A percentile compares a stretch with the other conserved stretches of the same genome.
phyloP scores from a whole-genome alignment of 2,888 invertebrate species.

The Conops quadrifasciatus region DNA sequence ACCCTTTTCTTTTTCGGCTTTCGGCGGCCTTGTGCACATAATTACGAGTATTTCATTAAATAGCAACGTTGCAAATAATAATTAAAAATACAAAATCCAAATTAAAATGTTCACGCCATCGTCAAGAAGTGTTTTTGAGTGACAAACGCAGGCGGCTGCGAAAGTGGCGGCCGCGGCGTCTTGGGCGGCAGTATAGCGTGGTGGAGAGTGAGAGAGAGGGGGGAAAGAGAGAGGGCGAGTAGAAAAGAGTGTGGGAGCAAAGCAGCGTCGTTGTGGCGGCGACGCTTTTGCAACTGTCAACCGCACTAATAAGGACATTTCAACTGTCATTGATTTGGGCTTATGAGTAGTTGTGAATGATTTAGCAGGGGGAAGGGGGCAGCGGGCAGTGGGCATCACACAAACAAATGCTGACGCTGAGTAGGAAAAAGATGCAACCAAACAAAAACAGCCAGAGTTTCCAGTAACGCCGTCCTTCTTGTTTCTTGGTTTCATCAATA shows the following conservation, averaged over 20 bases:
- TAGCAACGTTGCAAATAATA: conserved; percentile 16
- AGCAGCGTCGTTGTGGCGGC: not conserved
- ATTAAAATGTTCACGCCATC: conserved; percentile 14
- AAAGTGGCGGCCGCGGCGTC: too few relatives aligned
- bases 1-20: not conserved
- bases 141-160: not conserved
- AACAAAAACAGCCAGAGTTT: too few relatives aligned
- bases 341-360: conserved; percentile 23
- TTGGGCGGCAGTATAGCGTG: too few relatives aligned
- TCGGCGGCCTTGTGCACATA: conserved; percentile 29
- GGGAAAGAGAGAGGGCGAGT: not conserved
- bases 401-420: too few relatives aligned
- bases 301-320: conserved; percentile 24
- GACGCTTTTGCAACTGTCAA: conserved; percentile 17
- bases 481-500: too few relatives aligned
- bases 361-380: not conserved
- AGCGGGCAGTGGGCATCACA: too few relatives aligned
- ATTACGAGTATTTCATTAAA: conserved; percentile 27
- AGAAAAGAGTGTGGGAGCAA: not conserved
- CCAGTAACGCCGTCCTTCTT: too few relatives aligned
- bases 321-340: conserved; percentile 6
- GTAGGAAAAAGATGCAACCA: too few relatives aligned
- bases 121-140: conserved; percentile 22
- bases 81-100: conserved; percentile 20
- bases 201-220: not conserved